phyloP scores from a whole-genome alignment of 2,888 invertebrate species.

The Agriotes lineatus region DNA sequence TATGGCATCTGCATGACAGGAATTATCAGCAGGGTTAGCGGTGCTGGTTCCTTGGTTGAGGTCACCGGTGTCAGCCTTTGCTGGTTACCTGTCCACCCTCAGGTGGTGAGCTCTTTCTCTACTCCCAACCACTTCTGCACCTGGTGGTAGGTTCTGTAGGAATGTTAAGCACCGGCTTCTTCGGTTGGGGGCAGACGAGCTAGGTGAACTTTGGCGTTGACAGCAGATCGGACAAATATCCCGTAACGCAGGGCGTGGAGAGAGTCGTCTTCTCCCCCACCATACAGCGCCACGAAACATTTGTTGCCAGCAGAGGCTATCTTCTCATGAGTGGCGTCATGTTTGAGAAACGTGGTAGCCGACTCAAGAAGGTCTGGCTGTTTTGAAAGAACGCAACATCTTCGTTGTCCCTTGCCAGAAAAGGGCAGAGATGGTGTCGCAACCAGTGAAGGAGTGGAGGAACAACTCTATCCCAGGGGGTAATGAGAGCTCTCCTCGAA shows the following conservation, averaged over 20 bases:
- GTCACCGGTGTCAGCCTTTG: too few relatives aligned
- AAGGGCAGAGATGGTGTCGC: constrained; percentile 5
- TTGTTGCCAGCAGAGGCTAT: too few relatives aligned
- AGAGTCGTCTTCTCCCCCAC: too few relatives aligned
- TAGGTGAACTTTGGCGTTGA: background rate
- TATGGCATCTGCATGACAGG: too few relatives aligned
- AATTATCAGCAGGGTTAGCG: constrained; percentile 3
- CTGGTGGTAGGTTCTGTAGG: constrained; percentile 34
- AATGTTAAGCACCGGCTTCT: too few relatives aligned
- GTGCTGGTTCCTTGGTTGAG: constrained; percentile 29
- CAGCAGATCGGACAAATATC: background rate
- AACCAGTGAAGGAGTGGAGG: constrained; percentile 3
- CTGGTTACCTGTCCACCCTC: too few relatives aligned
- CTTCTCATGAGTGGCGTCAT: too few relatives aligned
- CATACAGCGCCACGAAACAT: background rate
- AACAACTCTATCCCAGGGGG: background rate
- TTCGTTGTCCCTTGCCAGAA: background rate
- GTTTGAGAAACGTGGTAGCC: background rate
- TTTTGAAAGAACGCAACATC: background rate
- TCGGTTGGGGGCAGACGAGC: constrained; percentile 13
- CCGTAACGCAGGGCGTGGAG: too few relatives aligned
- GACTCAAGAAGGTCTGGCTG: background rate
- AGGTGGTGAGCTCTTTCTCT: too few relatives aligned
- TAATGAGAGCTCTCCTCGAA: background rate
- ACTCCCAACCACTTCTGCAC: too few relatives aligned